Base-by-base conservation (phyloP, 2,888 invertebrate species). In the Ferrisia virgata region DNA sequence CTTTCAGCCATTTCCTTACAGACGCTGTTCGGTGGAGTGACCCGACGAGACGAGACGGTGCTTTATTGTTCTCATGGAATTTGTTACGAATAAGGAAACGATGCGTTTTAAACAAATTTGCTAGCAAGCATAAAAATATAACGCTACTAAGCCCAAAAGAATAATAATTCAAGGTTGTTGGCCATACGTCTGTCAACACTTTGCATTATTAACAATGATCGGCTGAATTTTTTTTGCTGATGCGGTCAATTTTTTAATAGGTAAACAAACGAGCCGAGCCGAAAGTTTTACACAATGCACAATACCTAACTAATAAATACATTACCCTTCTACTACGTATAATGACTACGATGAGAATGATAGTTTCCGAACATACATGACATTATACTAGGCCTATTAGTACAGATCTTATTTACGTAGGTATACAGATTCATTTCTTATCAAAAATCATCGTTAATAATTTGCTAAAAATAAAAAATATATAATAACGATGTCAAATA, bases 401-500 rank as follows among this genome's bases (percentile, higher is more conserved):
- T n/a, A n/a, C n/a, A n/a, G n/a, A n/a, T n/a, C n/a, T n/a, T n/a
- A n/a, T n/a, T n/a, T n/a, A n/a, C n/a, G n/a, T n/a, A n/a, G n/a
- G n/a, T n/a, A 11, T 1, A 15, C 13, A 28, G 4, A 1, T 15
- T 64, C 15, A 28, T 64, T 64, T 64, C 64, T 64, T 28, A 64
- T 64, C 28, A 28, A 28, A 64, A 28, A 64, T 53, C 11, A 53
- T 64, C 3, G 64, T 28, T 25, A 28, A 64, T 64, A 64, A 64
- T 64, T 64, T 64, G 28, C 53, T 6, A 22, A 53, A 28, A n/a
- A 53, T 28, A 64, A 28, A 28, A n/a, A n/a, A n/a, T n/a, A n/a
- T n/a, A n/a, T n/a, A n/a, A n/a, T 64, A 64, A 64, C 18, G 64
- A 64, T 64, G 64, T 64, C 64, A 64, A 64, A 64, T 64, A 28